A percentile compares a stretch with the other conserved stretches of the same genome.
Conservation (phyloP, 1,140 invertebrate genomes). For the Bacillus rossius region DNA sequence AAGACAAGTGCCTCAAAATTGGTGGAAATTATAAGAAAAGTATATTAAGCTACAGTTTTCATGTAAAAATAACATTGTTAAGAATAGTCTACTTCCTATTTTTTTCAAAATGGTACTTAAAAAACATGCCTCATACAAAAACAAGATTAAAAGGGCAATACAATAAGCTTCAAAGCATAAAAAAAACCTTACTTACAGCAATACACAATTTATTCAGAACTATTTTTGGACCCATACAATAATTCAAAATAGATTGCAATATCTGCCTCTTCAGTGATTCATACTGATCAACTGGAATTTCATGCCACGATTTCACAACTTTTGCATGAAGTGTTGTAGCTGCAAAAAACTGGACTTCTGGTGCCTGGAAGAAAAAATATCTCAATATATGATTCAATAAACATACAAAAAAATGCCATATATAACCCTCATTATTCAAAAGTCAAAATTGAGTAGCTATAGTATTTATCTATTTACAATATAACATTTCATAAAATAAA, state of each 20-base stretch:
- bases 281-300: constrained; percentile 73
- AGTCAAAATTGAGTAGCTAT: no score
- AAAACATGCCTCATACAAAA: no score
- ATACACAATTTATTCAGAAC: constrained; percentile 82
- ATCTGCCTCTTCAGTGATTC: constrained; percentile 67
- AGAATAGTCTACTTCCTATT: no score
- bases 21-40: no score
- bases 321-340: constrained; percentile 84
- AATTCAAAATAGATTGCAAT: constrained; percentile 66
- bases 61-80: no score
- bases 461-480: no score
- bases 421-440: neutral
- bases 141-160: no score
- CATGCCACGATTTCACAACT: constrained; percentile 77
- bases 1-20: no score
- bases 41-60: no score
- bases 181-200: constrained; percentile 55
- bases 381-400: constrained; percentile 4
- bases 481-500: no score
- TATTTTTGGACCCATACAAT: constrained; percentile 71
- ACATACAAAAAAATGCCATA: neutral
- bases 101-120: no score
- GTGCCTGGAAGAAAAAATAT: constrained; percentile 53
- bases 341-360: constrained; percentile 89
- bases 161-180: no score